Base-by-base conservation (phyloP, 1,140 invertebrate species). In the Aphis gossypii region DNA sequence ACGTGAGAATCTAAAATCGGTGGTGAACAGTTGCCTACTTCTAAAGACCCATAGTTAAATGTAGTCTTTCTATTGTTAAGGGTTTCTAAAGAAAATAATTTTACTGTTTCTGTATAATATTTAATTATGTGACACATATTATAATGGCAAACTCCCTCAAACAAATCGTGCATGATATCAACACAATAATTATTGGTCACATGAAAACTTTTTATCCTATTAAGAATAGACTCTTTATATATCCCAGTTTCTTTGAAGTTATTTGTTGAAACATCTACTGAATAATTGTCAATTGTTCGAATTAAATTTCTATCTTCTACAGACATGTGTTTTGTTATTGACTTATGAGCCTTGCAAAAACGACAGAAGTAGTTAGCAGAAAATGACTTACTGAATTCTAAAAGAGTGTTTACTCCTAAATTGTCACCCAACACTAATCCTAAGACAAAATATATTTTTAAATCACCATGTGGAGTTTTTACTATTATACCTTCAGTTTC, bases 361-460 rank as follows among this genome's bases (percentile, higher is more conserved):
- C 87, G 48, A 89, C 48, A 89, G 21, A 54, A 54, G n/a, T 54
- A 89, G 14, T 54, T 54, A 54, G 87, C 48, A 25, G 87, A 89
- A 89, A 89, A 54, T 35, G 87, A 89, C 8, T 56, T 56, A n/a
- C 84, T 86, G 30, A 86, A 86, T 7, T 86, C 41, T 48, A 86
- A n/a, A 25, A 86, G 14, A 46, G 6, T 46, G 5, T 46, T 86
- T n/a, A 86, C 21, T 46, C 84, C 23, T 8, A 86, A 86, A 86
- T 86, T 46, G 14, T 86, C 25, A 11, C 84, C 84, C 23, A 86
- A 14, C 20, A 86, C 25, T 86, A 48, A 86, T 44, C 25, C 84
- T 86, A 86, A 21, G 9, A 86, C 35, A 86, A 86, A 86, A 46
- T 86, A 46, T 25, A 89, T 89, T 38, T 35, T 54, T 18, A 20